Evolutionary conservation across 2,113 vertebrate genomes (phyloP), one percentile per base, ranked within the genome.

Genomic region (Bufo bufo): DNA sequence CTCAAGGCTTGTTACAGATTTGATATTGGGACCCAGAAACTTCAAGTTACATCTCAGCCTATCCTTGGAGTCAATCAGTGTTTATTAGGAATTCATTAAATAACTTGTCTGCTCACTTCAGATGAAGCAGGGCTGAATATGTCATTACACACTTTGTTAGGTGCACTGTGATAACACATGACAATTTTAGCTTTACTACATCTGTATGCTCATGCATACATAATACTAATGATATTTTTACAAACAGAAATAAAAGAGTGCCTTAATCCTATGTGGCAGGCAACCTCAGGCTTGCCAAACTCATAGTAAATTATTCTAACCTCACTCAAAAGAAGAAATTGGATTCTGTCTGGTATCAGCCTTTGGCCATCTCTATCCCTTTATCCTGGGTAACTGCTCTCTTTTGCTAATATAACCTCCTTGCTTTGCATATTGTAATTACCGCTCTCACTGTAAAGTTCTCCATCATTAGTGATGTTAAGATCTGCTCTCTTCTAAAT

Each of bases 391-490:
- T 43, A 45, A 45, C 71, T 74, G 43, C 14, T 17, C 71, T 74
- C 47, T 74, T 45, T 74, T 12, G 71, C 71, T 74, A 17, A 47
- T 74, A 17, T 74, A 47, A 74, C 71, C 71, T 74, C 71, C 14
- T 45, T 19, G 19, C 71, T 74, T 74, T 74, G 71, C 71, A 74
- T 74, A 74, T 47, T 47, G 71, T 74, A 74, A 74, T 74, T 74
- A 74, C 71, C 14, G 45, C 71, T 74, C 71, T 74, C 43, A 17
- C 66, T 74, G 45, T 74, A 17, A 74, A 74, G 71, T 6, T 74
- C 71, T 74, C 45, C 43, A 43, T 74, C 71, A 74, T 74, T 74
- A 74, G 45, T 74, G 71, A 23, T 47, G 71, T 47, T 45, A 74
- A 49, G 71, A 74, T 74, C 71, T 74, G 43, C 71, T 74, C 71